phyloP scores from a whole-genome alignment of 2,113 vertebrate genomes.

The Apodemus sylvaticus region DNA sequence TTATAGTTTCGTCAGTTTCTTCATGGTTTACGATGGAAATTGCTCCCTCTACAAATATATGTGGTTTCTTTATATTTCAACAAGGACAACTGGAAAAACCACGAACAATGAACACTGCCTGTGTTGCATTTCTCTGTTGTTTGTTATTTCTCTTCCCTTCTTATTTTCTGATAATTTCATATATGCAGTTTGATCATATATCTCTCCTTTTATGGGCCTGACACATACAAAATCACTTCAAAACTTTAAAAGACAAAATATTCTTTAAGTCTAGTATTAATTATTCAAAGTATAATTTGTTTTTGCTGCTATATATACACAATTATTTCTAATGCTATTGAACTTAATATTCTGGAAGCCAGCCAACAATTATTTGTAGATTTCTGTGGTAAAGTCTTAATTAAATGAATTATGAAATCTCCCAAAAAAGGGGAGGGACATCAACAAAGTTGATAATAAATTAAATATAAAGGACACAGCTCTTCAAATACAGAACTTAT shows the following conservation, averaged over 20 bases:
- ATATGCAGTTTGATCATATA: background rate
- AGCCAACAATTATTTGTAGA: background rate
- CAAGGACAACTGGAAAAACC: background rate
- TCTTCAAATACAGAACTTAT: slow-evolving; percentile 36
- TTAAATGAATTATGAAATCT: background rate
- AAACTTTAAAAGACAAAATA: background rate
- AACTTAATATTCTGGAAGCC: background rate
- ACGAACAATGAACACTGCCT: background rate
- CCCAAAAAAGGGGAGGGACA: background rate
- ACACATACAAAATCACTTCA: background rate
- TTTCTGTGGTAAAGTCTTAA: background rate
- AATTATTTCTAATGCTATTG: background rate
- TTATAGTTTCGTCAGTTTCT: background rate
- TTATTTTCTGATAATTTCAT: background rate
- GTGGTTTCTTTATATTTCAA: background rate
- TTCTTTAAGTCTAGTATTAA: background rate
- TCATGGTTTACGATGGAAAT: background rate
- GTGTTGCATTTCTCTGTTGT: background rate
- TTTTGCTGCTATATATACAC: background rate
- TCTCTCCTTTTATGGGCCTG: background rate
- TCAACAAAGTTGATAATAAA: slow-evolving; percentile 7
- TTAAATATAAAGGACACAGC: background rate
- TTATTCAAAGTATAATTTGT: background rate
- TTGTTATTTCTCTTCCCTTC: background rate
- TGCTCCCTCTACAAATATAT: background rate